Evolutionary conservation across 2,888 invertebrate species (phyloP).

Genomic region (Minunthozetes semirufus): DNA sequence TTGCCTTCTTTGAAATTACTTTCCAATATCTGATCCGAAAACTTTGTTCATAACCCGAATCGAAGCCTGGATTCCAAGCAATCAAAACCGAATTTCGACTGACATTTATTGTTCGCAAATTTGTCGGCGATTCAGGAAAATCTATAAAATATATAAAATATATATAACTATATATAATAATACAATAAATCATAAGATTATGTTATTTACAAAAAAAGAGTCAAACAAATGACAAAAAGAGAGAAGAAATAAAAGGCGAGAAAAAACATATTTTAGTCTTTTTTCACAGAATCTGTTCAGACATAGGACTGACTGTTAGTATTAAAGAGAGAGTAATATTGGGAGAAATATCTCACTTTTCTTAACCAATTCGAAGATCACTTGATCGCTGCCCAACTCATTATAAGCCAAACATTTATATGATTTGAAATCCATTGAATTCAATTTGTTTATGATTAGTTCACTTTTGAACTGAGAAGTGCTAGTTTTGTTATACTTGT

Average conservation of each 20-base stretch:
- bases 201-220: not conserved
- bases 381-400: conserved; percentile 33
- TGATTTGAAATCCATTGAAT: conserved; percentile 32
- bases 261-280: not conserved
- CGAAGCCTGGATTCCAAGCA: conserved; percentile 84
- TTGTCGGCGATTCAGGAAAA: conserved; percentile 49
- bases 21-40: conserved; percentile 67
- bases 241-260: not conserved
- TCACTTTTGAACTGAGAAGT: conserved; percentile 34
- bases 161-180: not conserved
- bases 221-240: not conserved
- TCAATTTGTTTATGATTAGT: conserved; percentile 32
- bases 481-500: not conserved
- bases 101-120: conserved; percentile 62
- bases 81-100: conserved; percentile 78
- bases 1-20: conserved; percentile 36
- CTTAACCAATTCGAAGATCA: conserved; percentile 32
- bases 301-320: not conserved
- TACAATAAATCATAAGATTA: not conserved
- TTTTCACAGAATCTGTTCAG: too few species aligned
- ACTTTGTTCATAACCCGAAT: conserved; percentile 76
- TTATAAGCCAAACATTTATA: conserved; percentile 37
- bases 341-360: conserved; percentile 39
- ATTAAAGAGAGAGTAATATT: not conserved
- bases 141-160: conserved; percentile 44